Evolutionary conservation across 2,888 invertebrate species (phyloP).

Genomic region (Tenthredo mesomela): DNA sequence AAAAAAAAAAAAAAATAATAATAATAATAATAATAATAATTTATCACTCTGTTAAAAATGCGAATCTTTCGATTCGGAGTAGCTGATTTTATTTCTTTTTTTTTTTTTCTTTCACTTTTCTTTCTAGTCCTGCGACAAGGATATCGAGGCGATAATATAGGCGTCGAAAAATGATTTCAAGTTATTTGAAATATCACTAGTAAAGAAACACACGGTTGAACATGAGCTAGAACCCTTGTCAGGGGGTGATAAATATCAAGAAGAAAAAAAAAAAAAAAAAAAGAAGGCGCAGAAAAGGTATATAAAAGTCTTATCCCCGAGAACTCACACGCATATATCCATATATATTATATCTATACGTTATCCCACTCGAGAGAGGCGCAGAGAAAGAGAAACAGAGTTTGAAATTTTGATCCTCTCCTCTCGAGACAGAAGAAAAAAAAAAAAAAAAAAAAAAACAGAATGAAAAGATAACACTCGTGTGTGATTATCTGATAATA

Average conservation of each 20-base stretch:
- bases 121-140: not conserved
- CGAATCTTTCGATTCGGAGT: too few relatives aligned
- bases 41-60: too few relatives aligned
- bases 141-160: not conserved
- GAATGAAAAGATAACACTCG: not conserved
- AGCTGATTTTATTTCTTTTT: not conserved
- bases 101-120: too few relatives aligned
- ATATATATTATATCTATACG: not conserved
- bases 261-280: not conserved
- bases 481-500: not conserved
- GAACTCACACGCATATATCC: not conserved
- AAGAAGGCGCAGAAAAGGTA: not conserved
- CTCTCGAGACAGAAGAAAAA: not conserved
- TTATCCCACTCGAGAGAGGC: not conserved
- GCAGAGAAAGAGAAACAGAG: not conserved
- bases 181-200: not conserved
- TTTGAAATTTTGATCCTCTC: not conserved
- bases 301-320: not conserved
- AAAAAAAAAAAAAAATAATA: too few relatives aligned
- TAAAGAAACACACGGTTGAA: slow-evolving; percentile 15
- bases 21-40: too few relatives aligned
- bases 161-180: not conserved
- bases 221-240: slow-evolving; percentile 30
- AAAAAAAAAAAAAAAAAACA: too few relatives aligned
- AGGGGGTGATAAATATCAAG: slow-evolving; percentile 21